A percentile compares a stretch with the other conserved stretches of the same genome.
phyloP scores from a whole-genome alignment of 2,888 invertebrate genomes.

The Celastrina argiolus region DNA sequence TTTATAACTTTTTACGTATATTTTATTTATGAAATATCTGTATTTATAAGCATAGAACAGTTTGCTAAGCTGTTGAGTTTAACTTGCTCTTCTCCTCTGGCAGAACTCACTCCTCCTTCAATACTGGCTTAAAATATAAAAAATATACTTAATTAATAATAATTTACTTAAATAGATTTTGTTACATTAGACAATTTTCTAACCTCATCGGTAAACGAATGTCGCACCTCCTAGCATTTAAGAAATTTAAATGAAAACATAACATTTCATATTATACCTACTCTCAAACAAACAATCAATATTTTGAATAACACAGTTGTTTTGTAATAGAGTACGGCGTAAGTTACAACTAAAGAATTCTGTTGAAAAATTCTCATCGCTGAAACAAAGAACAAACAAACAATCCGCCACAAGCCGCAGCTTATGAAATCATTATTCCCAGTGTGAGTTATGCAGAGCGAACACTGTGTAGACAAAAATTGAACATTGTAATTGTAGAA shows the following conservation, averaged over 20 bases:
- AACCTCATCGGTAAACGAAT: neutral
- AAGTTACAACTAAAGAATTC: conserved; percentile 56
- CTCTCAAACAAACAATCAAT: neutral
- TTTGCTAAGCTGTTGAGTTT: too few relatives aligned
- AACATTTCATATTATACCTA: too few relatives aligned
- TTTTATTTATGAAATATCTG: too few relatives aligned
- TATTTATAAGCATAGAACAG: too few relatives aligned
- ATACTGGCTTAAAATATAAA: too few relatives aligned
- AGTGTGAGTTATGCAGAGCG: neutral
- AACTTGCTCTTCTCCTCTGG: too few relatives aligned
- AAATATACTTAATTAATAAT: too few relatives aligned
- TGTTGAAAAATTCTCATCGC: conserved; percentile 38
- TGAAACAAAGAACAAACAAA: conserved; percentile 56
- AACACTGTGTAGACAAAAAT: neutral
- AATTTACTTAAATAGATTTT: too few relatives aligned
- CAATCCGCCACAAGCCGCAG: conserved; percentile 52
- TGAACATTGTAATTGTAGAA: neutral
- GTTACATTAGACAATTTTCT: too few relatives aligned
- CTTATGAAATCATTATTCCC: conserved; percentile 43
- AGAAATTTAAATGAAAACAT: neutral
- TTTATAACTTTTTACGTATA: neutral
- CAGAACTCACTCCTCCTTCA: too few relatives aligned
- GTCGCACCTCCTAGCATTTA: neutral
- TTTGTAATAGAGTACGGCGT: conserved; percentile 31
- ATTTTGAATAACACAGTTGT: conserved; percentile 14